Evolutionary conservation across 2,113 vertebrate genomes (phyloP), one percentile per base, ranked within the genome.

Genomic region (Bungarus multicinctus): DNA sequence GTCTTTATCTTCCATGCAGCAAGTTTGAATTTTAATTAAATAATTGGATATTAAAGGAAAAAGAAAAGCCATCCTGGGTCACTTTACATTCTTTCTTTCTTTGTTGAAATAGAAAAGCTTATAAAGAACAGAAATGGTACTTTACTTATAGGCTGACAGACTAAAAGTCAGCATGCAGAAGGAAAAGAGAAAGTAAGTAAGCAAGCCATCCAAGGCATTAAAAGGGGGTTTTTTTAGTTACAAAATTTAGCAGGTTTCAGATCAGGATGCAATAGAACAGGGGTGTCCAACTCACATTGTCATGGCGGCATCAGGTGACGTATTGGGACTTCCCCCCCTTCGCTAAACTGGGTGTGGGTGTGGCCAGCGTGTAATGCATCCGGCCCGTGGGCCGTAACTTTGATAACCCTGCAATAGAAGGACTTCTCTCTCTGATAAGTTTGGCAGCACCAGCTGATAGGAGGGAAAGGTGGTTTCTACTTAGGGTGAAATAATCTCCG

Each of bases 281-380:
- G 57, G 57, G 7, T 58, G 2, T 58, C 57, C 10, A 58, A 10
- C 57, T 58, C 57, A 9, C 23, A 25, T 27, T 58, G 8, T 58
- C 57, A 58, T 0, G 8, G 23, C 1, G 2, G 8, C 0, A 8
- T 58, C 23, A 58, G 0, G 23, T 58, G 23, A 58, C 2, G 8
- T 57, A 23, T 23, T 7, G 2, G 57, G 22, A 57, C 8, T 58
- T 9, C 57, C 22, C 22, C 18, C 55, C 57, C 57, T 58, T 58
- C 3, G 8, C 57, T 27, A 58, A 58, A 58, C 57, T 1, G 8
- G 23, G 57, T 0, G 57, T 58, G 57, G 7, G 2, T 27, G 3
- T 58, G 57, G 57, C 57, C 55, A 57, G 22, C 2, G 0, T 57
- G 55, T 57, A 22, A 57, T 6, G 2, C 55, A 57, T 57, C 55